These are phyloP conservation scores for Rattus rattus DNA, from an alignment of 2,113 vertebrate genomes.

Conservation along the genomic window DNA sequence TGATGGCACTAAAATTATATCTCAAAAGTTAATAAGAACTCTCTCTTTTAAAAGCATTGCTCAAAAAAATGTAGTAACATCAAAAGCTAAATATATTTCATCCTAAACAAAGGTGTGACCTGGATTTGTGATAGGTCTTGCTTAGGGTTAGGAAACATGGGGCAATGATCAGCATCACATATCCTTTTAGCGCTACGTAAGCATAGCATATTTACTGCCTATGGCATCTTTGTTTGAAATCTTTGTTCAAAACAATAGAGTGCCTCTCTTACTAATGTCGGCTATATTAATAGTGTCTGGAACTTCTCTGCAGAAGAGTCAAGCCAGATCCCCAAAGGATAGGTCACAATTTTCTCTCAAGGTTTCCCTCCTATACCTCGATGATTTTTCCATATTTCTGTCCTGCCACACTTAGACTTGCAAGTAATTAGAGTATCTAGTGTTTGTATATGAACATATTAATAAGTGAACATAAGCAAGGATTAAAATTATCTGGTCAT, in stretches of 20 bases:
- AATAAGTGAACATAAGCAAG: neutral
- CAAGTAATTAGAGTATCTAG: neutral
- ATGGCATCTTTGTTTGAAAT: neutral
- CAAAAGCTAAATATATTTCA: neutral
- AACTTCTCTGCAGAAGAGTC: fast-evolving
- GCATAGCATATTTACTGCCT: neutral
- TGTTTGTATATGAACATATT: neutral
- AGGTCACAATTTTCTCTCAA: neutral
- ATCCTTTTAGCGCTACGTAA: neutral
- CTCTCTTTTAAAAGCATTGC: neutral
- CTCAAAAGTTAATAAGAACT: neutral
- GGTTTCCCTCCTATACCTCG: neutral
- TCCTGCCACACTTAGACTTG: neutral
- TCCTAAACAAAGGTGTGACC: neutral
- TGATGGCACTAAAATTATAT: neutral
- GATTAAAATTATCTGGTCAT: neutral
- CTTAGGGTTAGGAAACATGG: neutral
- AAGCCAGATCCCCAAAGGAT: neutral
- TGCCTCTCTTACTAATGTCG: neutral
- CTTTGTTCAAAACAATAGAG: neutral
- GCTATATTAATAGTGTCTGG: too few relatives aligned
- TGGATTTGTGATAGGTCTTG: neutral
- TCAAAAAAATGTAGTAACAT: neutral
- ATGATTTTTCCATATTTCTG: neutral
- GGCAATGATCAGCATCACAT: neutral